phyloP scores from a whole-genome alignment of 2,113 vertebrate genomes.

The Phocoena phocoena region DNA sequence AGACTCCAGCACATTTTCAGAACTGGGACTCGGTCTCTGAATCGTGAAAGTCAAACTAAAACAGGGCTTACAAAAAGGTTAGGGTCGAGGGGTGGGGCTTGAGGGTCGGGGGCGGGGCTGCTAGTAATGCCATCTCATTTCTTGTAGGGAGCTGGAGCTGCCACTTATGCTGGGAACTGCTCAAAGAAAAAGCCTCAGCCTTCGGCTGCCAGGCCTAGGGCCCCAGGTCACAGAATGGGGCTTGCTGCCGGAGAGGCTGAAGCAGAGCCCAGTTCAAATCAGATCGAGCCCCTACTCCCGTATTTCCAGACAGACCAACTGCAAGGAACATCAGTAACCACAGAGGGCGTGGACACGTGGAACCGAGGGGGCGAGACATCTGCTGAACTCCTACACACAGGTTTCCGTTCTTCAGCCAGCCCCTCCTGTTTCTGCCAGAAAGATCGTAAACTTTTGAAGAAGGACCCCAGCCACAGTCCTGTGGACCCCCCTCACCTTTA shows the following conservation, averaged over 20 bases:
- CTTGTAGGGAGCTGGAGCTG: conserved; percentile 97
- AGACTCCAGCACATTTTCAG: background rate
- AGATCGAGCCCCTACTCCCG: conserved; percentile 72
- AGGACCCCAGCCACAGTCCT: background rate
- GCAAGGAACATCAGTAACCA: conserved; percentile 49
- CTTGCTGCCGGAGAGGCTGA: conserved; percentile 74
- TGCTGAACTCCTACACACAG: conserved; percentile 34
- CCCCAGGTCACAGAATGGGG: conserved; percentile 65
- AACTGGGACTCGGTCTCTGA: background rate
- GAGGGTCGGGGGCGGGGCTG: no score
- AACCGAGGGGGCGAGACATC: conserved; percentile 65
- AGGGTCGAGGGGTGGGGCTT: background rate
- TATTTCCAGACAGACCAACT: conserved; percentile 47
- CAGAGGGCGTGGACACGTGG: conserved; percentile 37
- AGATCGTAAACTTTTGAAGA: conserved; percentile 60
- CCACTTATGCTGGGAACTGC: conserved; percentile 95
- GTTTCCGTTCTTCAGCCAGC: conserved; percentile 12
- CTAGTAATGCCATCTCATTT: background rate
- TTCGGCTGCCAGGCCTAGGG: conserved; percentile 87
- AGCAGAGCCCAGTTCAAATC: conserved; percentile 73
- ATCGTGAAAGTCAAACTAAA: background rate
- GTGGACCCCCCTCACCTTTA: background rate
- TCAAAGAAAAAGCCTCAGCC: conserved; percentile 96
- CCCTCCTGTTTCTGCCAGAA: conserved; percentile 75
- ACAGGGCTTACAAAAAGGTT: background rate